Evolutionary conservation across 2,888 invertebrate genomes (phyloP).

Genomic region (Gibbula magus): DNA sequence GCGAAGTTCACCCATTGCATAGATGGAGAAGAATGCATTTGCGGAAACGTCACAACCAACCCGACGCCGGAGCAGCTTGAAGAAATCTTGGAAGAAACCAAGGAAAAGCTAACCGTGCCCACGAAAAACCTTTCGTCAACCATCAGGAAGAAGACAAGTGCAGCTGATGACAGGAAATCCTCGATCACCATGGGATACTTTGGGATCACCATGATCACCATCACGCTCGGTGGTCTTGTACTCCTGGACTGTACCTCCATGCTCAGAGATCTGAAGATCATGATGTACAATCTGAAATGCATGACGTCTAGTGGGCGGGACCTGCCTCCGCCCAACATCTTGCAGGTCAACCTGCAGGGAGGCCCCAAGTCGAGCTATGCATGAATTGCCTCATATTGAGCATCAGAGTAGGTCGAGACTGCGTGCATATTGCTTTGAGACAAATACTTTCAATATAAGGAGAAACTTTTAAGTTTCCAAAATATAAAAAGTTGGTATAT

Average conservation of each 20-base stretch:
- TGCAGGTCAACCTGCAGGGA: not conserved
- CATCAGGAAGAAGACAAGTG: conserved; percentile 18
- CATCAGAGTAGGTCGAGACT: not conserved
- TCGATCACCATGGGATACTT: conserved; percentile 16
- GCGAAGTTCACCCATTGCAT: conserved; percentile 13
- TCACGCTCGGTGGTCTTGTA: conserved; percentile 4
- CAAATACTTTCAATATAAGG: too few species aligned
- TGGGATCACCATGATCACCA: conserved; percentile 1
- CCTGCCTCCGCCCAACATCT: not conserved
- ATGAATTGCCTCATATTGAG: not conserved
- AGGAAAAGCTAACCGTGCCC: conserved; percentile 6
- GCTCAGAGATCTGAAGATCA: not conserved
- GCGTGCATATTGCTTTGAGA: not conserved
- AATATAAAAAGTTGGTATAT: too few species aligned
- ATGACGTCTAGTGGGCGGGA: not conserved
- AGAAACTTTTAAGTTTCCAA: too few species aligned
- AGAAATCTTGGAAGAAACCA: conserved; percentile 12
- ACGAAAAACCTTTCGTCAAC: conserved; percentile 6
- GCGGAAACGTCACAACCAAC: conserved; percentile 1
- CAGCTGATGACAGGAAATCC: not conserved
- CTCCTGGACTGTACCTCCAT: conserved; percentile 16
- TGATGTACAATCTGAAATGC: conserved; percentile 13
- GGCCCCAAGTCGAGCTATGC: not conserved
- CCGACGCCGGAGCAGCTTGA: not conserved
- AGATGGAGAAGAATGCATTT: conserved; percentile 10